Evolutionary conservation across 2,113 vertebrate species (phyloP).

Genomic region (Paramisgurnus dabryanus): DNA sequence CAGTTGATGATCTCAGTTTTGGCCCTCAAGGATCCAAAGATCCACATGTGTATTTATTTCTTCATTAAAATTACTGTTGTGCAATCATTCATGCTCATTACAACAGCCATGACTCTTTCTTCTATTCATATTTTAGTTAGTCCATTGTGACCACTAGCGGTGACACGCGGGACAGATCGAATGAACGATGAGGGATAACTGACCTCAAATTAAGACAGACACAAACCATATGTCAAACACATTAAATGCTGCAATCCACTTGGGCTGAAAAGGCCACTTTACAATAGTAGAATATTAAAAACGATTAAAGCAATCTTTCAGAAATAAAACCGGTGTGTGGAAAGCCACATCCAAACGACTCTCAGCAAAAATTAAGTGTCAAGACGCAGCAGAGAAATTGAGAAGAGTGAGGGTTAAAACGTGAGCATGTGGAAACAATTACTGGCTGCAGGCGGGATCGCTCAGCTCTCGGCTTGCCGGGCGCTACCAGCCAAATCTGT

Average conservation of each 20-base stretch:
- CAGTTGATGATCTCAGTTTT: no score
- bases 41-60: background rate
- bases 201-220: conserved; percentile 34
- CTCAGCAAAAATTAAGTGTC: conserved; percentile 33
- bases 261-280: conserved; percentile 7
- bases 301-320: conserved; percentile 1
- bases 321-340: background rate
- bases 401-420: conserved; percentile 49
- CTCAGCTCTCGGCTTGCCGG: conserved; percentile 59
- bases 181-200: conserved; percentile 28
- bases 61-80: background rate
- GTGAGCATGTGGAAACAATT: conserved; percentile 75
- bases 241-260: conserved; percentile 9
- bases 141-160: conserved; percentile 22
- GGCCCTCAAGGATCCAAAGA: background rate
- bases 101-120: background rate
- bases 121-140: conserved; percentile 15
- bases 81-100: background rate
- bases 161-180: conserved; percentile 19
- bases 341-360: conserved; percentile 15
- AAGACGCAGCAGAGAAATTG: conserved; percentile 37
- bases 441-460: conserved; percentile 57
- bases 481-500: conserved; percentile 47
- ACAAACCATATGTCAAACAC: conserved; percentile 27
- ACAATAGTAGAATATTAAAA: conserved; percentile 4